Percentiles rank a stretch among this genome's conserved stretches.
phyloP scores from a whole-genome alignment of 37 sponge, comb jelly and placozoan species.

The Cliona cf. orientalis region DNA sequence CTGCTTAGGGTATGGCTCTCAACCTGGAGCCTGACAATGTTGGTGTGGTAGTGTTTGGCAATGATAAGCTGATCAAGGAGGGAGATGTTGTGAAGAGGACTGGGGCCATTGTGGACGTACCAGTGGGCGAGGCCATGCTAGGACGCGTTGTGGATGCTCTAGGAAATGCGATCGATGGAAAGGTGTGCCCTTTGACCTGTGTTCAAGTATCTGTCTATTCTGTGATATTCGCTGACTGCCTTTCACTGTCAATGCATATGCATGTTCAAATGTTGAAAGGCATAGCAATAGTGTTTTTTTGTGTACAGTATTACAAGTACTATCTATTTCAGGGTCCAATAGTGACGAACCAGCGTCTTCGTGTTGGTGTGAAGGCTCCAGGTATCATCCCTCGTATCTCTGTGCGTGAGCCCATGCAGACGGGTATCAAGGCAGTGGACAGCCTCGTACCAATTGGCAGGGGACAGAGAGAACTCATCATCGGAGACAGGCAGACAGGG shows the following conservation, averaged over 20 bases:
- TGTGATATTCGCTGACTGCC: too few relatives aligned
- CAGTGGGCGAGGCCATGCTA: slow-evolving; percentile 87
- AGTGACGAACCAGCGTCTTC: slow-evolving; percentile 50
- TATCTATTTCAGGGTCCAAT: slow-evolving; percentile 85
- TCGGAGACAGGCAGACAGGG: slow-evolving; percentile 99
- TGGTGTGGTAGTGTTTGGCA: slow-evolving; percentile 99
- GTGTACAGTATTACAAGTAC: too few relatives aligned
- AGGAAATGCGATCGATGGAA: slow-evolving; percentile 96
- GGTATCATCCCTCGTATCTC: slow-evolving; percentile 98
- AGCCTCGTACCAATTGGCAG: slow-evolving; percentile 98
- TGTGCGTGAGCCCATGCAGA: slow-evolving; percentile 97
- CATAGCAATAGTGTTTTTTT: background rate
- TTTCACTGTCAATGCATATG: slow-evolving; percentile 12
- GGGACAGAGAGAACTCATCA: slow-evolving; percentile 98
- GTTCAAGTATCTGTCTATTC: too few relatives aligned
- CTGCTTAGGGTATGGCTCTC: slow-evolving; percentile 94
- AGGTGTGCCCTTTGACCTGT: slow-evolving; percentile 71
- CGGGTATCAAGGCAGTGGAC: slow-evolving; percentile 99
- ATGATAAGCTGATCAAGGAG: slow-evolving; percentile 98
- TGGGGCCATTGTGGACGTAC: slow-evolving; percentile 98
- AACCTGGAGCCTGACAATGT: slow-evolving; percentile 99
- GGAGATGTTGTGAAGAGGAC: slow-evolving; percentile 98
- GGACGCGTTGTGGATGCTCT: slow-evolving; percentile 98
- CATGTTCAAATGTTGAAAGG: background rate
- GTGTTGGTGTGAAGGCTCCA: slow-evolving; percentile 98